phyloP scores from a whole-genome alignment of 1,140 invertebrate species.

The Hyles vespertilio region DNA sequence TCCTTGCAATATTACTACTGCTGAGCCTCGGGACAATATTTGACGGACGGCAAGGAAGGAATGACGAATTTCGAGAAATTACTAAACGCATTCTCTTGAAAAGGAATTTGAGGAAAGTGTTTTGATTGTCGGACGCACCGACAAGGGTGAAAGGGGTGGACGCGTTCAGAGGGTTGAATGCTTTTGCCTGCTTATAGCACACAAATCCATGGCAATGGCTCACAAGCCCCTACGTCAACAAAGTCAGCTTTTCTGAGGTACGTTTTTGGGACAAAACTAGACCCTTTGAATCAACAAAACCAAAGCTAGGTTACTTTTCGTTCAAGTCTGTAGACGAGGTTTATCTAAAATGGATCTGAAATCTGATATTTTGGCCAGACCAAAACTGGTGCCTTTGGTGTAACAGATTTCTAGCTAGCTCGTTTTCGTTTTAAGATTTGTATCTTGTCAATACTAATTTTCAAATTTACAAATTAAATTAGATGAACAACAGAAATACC shows the following conservation, averaged over 20 bases:
- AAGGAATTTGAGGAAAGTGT: conserved; percentile 78
- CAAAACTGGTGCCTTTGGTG: too few relatives aligned
- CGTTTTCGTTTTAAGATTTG: too few relatives aligned
- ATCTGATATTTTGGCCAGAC: too few relatives aligned
- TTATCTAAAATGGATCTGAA: too few relatives aligned
- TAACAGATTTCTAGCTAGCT: too few relatives aligned
- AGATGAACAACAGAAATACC: too few relatives aligned
- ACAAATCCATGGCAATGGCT: conserved; percentile 85
- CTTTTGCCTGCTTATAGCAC: conserved; percentile 80
- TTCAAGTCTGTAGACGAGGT: too few relatives aligned
- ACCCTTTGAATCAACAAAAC: too few relatives aligned
- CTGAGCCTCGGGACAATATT: conserved; percentile 60
- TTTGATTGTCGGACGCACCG: conserved; percentile 69
- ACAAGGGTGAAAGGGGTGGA: conserved; percentile 81
- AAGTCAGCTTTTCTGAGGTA: conserved; percentile 82
- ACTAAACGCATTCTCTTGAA: conserved; percentile 82
- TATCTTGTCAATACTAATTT: too few relatives aligned
- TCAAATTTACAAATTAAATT: too few relatives aligned
- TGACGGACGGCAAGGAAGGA: conserved; percentile 58
- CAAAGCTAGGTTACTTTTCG: too few relatives aligned
- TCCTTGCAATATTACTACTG: conserved; percentile 53
- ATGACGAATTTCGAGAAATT: conserved; percentile 61
- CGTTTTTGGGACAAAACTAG: too few relatives aligned
- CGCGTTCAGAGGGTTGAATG: conserved; percentile 82
- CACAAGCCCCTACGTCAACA: conserved; percentile 83